Evolutionary conservation across 2,797 vertebrate genomes (phyloP).

Genomic region (Bradypus variegatus): DNA sequence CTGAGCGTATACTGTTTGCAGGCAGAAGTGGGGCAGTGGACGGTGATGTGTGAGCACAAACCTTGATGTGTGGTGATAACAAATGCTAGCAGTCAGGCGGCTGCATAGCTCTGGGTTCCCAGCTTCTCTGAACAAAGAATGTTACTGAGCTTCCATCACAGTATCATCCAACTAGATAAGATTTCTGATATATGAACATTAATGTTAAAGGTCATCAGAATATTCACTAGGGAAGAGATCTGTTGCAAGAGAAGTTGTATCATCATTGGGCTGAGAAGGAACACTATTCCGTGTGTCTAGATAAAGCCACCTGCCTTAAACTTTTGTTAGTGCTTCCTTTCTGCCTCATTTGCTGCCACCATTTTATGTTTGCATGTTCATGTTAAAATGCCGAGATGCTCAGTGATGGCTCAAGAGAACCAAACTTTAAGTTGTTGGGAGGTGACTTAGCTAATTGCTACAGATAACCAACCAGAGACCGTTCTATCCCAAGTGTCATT

Average conservation of each 20-base stretch:
- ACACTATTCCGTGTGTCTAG: too few species aligned
- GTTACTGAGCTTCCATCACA: too few species aligned
- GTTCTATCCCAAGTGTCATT: background rate
- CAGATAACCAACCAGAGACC: background rate
- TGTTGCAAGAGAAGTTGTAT: slow-evolving; percentile 35
- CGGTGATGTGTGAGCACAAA: slow-evolving; percentile 43
- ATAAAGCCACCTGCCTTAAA: background rate
- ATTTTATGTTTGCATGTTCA: background rate
- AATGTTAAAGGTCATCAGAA: slow-evolving; percentile 58
- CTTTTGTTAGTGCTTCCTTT: background rate
- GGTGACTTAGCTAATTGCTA: too few species aligned
- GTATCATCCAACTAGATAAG: slow-evolving; percentile 17
- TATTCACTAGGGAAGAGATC: slow-evolving; percentile 17
- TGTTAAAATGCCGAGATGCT: background rate
- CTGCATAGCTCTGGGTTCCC: background rate
- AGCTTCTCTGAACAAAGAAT: background rate
- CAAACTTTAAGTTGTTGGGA: background rate
- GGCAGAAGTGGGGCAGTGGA: slow-evolving; percentile 27
- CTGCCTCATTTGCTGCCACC: background rate
- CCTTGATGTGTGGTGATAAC: slow-evolving; percentile 62
- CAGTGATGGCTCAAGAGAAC: background rate
- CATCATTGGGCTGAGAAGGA: background rate
- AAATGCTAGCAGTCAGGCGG: slow-evolving; percentile 55
- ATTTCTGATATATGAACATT: slow-evolving; percentile 64
- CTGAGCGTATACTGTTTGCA: background rate